These are phyloP conservation scores for Drosophila monieri DNA, from an alignment of 2,888 invertebrate genomes.

Conservation along the genomic window DNA sequence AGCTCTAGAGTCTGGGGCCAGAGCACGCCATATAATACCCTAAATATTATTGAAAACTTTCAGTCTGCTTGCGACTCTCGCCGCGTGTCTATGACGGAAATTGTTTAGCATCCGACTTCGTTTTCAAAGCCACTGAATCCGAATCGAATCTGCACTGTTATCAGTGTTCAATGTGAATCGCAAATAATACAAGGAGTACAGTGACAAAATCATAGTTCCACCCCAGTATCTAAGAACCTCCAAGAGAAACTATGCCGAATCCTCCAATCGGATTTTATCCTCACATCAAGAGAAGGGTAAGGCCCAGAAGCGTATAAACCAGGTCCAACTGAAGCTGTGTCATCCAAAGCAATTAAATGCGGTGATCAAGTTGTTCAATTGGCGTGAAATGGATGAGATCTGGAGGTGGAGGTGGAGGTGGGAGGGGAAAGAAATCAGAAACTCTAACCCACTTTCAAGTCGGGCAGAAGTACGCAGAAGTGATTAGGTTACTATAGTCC, in stretches of 20 bases:
- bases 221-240: neutral
- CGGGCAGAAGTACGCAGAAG: neutral
- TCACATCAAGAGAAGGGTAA: slow-evolving; percentile 74
- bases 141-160: slow-evolving; percentile 11
- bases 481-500: too few species aligned
- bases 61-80: slow-evolving; percentile 72
- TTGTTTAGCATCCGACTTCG: slow-evolving; percentile 11
- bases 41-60: slow-evolving; percentile 71
- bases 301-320: neutral
- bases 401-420: too few species aligned
- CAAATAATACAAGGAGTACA: slow-evolving; percentile 1
- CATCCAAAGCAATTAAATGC: neutral
- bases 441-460: slow-evolving; percentile 18
- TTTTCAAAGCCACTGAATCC: slow-evolving; percentile 4
- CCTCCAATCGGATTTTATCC: slow-evolving; percentile 78
- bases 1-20: slow-evolving; percentile 4
- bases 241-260: slow-evolving; percentile 66
- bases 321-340: neutral
- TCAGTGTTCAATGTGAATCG: slow-evolving; percentile 26
- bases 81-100: slow-evolving; percentile 47
- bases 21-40: slow-evolving; percentile 58
- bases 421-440: neutral
- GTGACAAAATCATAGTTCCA: neutral
- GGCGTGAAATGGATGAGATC: neutral
- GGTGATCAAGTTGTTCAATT: slow-evolving; percentile 6